These are phyloP conservation scores for Sminthurinus aureus DNA, from an alignment of 2,888 invertebrate species.

Conservation along the genomic window DNA sequence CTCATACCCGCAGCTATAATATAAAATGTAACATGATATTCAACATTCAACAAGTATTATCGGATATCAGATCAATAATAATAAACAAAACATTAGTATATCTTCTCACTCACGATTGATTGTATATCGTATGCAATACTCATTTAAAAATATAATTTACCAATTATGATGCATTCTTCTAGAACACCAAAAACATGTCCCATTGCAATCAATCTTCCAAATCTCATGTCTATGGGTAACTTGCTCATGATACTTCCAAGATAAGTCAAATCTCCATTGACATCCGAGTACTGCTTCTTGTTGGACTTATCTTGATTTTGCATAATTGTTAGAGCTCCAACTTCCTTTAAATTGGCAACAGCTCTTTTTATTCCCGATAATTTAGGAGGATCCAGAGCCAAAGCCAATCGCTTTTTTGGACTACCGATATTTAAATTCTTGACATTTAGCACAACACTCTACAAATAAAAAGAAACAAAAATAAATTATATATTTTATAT, in stretches of 20 bases:
- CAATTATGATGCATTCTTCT: slow-evolving; percentile 86
- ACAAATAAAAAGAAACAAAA: too few relatives aligned
- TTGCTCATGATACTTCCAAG: slow-evolving; percentile 83
- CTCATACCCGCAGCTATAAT: slow-evolving; percentile 87
- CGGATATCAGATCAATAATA: too few relatives aligned
- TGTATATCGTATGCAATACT: too few relatives aligned
- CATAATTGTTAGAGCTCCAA: slow-evolving; percentile 68
- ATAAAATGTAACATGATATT: too few relatives aligned
- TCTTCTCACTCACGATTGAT: too few relatives aligned
- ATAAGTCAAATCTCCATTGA: slow-evolving; percentile 88
- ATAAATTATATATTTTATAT: too few relatives aligned
- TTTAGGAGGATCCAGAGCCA: slow-evolving; percentile 88
- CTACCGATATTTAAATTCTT: slow-evolving; percentile 83
- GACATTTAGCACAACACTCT: slow-evolving; percentile 78
- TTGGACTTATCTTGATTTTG: slow-evolving; percentile 53
- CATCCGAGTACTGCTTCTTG: slow-evolving; percentile 62
- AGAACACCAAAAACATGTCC: slow-evolving; percentile 87
- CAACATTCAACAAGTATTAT: too few relatives aligned
- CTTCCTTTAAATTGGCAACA: slow-evolving; percentile 72
- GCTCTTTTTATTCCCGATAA: slow-evolving; percentile 81
- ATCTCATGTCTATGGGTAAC: slow-evolving; percentile 81
- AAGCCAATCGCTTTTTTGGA: slow-evolving; percentile 80
- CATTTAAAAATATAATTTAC: too few relatives aligned
- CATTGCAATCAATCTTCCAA: slow-evolving; percentile 83
- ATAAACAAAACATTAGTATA: too few relatives aligned